Evolutionary conservation across 2,888 invertebrate genomes (phyloP).

Genomic region (Heliconius aoede): DNA sequence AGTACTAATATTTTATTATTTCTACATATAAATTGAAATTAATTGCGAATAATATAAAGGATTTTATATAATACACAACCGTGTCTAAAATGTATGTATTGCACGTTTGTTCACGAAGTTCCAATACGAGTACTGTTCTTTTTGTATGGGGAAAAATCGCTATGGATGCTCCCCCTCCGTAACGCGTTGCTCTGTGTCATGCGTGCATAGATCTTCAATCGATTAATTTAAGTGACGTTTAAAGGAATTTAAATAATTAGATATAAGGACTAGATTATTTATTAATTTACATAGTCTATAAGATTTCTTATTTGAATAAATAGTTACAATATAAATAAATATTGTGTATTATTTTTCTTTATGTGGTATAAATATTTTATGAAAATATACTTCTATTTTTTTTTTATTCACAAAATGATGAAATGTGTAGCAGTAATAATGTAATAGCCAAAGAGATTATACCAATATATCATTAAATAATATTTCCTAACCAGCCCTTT

Average conservation of each 20-base stretch:
- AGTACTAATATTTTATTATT: no score
- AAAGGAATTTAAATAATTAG: slow-evolving; percentile 20
- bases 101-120: no score
- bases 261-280: slow-evolving; percentile 53
- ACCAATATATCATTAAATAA: neutral
- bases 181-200: neutral
- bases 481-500: slow-evolving; percentile 59
- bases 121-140: no score
- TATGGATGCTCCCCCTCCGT: no score
- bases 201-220: slow-evolving; percentile 31
- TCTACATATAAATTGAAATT: no score
- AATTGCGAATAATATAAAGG: no score
- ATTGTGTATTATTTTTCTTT: neutral
- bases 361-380: neutral
- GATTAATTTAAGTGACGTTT: neutral
- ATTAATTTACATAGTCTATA: slow-evolving; percentile 59
- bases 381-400: neutral
- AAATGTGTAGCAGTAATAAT: neutral
- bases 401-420: neutral
- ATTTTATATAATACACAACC: no score
- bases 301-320: slow-evolving; percentile 61
- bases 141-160: no score
- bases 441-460: neutral
- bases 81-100: no score
- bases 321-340: slow-evolving; percentile 56